These are phyloP conservation scores for Tachycineta bicolor DNA, from an alignment of 2,113 vertebrate genomes.

Conservation along the genomic window DNA sequence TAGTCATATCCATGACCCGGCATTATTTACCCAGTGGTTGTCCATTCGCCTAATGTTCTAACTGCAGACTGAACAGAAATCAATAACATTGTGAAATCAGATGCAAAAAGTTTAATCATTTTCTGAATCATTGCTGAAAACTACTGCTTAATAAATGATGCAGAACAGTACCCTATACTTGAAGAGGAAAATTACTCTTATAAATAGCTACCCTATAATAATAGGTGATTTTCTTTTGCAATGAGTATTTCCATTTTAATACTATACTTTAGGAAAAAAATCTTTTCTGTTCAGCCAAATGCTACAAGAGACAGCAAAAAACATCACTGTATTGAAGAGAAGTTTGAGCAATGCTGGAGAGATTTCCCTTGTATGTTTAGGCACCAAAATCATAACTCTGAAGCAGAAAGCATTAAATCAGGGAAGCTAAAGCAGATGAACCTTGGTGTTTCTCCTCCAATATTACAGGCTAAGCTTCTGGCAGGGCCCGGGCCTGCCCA, in stretches of 20 bases:
- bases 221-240: neutral
- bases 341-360: neutral
- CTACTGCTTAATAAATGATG: neutral
- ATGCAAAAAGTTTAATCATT: neutral
- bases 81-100: neutral
- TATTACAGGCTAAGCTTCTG: neutral
- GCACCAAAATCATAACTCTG: neutral
- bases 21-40: neutral
- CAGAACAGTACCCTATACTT: neutral
- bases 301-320: neutral
- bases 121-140: neutral
- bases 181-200: neutral
- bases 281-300: neutral
- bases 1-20: neutral
- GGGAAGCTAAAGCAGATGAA: neutral
- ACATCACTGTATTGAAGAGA: neutral
- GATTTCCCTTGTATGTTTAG: neutral
- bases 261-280: neutral
- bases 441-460: neutral
- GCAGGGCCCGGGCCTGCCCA: neutral
- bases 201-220: neutral
- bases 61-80: neutral
- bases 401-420: neutral
- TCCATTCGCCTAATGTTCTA: neutral
- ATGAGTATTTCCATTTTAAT: neutral